Percentiles rank a stretch among this genome's conserved stretches.
Conservation (phyloP, 2,797 vertebrate genomes). For the Todus mexicanus region DNA sequence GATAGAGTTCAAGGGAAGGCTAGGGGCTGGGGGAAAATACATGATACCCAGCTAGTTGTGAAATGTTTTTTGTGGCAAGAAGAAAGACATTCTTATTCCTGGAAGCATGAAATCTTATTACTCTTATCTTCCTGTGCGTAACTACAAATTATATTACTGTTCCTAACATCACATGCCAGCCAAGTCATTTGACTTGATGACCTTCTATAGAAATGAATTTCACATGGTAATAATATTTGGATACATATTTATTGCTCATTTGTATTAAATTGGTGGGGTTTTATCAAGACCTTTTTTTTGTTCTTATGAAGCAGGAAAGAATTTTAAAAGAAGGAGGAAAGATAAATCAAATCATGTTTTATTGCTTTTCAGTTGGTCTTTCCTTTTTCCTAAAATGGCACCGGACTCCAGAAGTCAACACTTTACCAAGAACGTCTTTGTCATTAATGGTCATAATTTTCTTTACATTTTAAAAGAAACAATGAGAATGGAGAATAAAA, state of each 20-base stretch:
- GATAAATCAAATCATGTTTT: background rate
- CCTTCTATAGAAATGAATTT: background rate
- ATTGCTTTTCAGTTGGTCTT: background rate
- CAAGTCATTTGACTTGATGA: background rate
- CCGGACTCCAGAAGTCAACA: background rate
- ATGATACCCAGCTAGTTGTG: background rate
- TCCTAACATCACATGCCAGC: background rate
- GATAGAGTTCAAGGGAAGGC: background rate
- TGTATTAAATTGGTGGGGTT: background rate
- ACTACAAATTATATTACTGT: background rate
- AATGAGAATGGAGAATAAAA: background rate
- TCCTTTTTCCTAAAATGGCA: background rate
- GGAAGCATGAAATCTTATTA: slow-evolving; percentile 6
- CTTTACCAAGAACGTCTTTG: background rate
- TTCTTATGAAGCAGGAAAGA: background rate
- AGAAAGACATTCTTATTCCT: background rate
- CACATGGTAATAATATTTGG: background rate
- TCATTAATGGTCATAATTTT: background rate
- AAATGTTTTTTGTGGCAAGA: background rate
- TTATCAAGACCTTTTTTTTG: background rate
- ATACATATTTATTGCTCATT: background rate
- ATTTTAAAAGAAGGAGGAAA: background rate
- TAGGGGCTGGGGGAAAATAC: background rate
- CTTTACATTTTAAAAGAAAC: background rate
- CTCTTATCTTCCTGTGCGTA: background rate